Conservation (phyloP, 2,888 invertebrate species). For the Nemurella pictetii region DNA sequence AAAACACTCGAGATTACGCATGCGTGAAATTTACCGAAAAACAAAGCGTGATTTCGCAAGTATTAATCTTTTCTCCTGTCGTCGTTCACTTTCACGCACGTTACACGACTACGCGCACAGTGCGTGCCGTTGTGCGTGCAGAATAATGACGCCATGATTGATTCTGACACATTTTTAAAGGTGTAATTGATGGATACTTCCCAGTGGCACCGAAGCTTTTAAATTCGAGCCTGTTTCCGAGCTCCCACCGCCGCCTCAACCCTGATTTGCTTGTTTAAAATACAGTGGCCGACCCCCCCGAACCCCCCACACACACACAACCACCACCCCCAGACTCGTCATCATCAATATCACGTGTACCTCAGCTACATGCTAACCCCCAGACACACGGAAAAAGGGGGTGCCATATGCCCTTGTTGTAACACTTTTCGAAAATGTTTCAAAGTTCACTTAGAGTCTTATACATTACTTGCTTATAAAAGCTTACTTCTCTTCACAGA, state of each 20-base stretch:
- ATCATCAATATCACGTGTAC: conserved; percentile 18
- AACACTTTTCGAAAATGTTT: too few species aligned
- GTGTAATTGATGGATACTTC: conserved; percentile 41
- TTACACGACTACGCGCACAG: not conserved
- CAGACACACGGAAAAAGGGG: not conserved
- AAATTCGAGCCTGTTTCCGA: too few species aligned
- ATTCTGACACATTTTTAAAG: conserved; percentile 38
- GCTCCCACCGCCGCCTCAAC: not conserved
- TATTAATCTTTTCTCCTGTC: not conserved
- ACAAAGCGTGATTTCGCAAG: not conserved
- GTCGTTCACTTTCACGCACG: not conserved
- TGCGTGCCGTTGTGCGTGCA: not conserved
- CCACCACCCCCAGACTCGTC: not conserved
- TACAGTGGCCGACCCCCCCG: not conserved
- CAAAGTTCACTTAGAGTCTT: too few species aligned
- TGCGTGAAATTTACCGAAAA: not conserved
- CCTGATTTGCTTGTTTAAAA: conserved; percentile 20
- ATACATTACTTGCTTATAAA: too few species aligned
- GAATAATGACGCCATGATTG: conserved; percentile 21
- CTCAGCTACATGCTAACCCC: not conserved
- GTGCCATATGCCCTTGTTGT: too few species aligned
- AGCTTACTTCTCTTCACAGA: too few species aligned
- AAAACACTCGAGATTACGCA: not conserved
- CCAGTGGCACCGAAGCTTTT: conserved; percentile 31
- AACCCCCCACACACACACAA: too few species aligned